Evolutionary conservation across 2,797 vertebrate genomes (phyloP), one percentile per base, ranked within the genome.

Genomic region (Serranus cabrilla): DNA sequence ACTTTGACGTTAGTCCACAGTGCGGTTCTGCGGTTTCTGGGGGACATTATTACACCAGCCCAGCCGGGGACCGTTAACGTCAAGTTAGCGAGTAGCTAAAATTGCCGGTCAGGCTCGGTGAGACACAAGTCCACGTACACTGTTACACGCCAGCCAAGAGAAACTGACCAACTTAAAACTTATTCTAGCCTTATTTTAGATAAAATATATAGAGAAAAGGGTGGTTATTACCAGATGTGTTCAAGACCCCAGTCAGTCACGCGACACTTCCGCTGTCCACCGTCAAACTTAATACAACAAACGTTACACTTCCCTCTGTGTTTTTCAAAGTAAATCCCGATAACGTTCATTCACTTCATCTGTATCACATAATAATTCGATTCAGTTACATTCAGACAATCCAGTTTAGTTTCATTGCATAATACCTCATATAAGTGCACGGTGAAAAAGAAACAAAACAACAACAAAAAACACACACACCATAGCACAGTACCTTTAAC

Each of bases 211-310:
- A 0, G 8, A 7, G 1, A 6, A 51, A 80, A 64, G 13, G 0
- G 18, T 18, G 27, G 4, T 46, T n/a, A 18, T 84, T 80, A 87
- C 85, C 79, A 78, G 71, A 72, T 43, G 51, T 72, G 78, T 20
- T 27, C 20, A 39, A 51, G 66, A 73, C 50, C 27, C 60, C 74
- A 23, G 61, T n/a, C 50, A 47, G 81, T 88, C 82, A 90, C 73
- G 85, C 71, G 82, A 84, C 85, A 84, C 77, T 87, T 89, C 85
- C 88, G 78, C 56, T 68, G 42, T 0, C 37, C 57, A 2, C 20
- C 9, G 23, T 82, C 50, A 81, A 64, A 20, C 7, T 2, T 6
- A 1, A 34, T 9, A 34, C 8, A 34, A 34, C 7, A 5, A 31
- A 51, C 8, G 0, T 1, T 0, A 7, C n/a, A 61, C 56, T 86